phyloP scores from a whole-genome alignment of 2,888 invertebrate species.

The Agrotis puta region DNA sequence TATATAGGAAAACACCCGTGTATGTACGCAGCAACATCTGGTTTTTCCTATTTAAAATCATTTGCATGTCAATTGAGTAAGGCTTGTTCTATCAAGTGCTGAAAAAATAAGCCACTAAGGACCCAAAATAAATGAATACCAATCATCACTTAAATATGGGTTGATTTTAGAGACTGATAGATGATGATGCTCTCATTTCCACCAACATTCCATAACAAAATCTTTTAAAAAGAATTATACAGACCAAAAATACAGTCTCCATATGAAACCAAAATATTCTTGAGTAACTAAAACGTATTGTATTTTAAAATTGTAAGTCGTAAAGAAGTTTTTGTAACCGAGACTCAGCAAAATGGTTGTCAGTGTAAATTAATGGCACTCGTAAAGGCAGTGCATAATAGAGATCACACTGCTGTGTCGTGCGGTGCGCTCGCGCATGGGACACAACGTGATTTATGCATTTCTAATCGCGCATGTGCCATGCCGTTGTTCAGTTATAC shows the following conservation, averaged over 20 bases:
- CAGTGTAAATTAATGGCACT: slow-evolving; percentile 52
- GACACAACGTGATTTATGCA: slow-evolving; percentile 80
- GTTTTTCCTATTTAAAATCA: slow-evolving; percentile 43
- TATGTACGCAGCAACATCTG: slow-evolving; percentile 28
- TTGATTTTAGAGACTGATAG: background rate
- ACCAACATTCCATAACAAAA: slow-evolving; percentile 1
- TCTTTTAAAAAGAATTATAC: background rate
- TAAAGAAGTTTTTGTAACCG: slow-evolving; percentile 33
- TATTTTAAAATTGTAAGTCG: slow-evolving; percentile 21
- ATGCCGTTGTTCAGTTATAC: slow-evolving; percentile 68
- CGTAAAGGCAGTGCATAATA: slow-evolving; percentile 65
- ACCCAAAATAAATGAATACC: background rate
- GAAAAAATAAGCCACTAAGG: background rate
- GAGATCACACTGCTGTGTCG: slow-evolving; percentile 69
- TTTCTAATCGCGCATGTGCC: slow-evolving; percentile 78
- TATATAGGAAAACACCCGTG: slow-evolving; percentile 30
- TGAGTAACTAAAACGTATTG: slow-evolving; percentile 45
- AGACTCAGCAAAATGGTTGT: slow-evolving; percentile 47
- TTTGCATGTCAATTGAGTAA: slow-evolving; percentile 44
- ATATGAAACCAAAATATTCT: slow-evolving; percentile 30
- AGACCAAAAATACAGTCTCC: slow-evolving; percentile 14
- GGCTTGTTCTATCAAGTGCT: slow-evolving; percentile 13
- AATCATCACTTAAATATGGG: background rate
- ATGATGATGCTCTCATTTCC: background rate
- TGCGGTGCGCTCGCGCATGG: slow-evolving; percentile 74